Evolutionary conservation across 2,888 invertebrate genomes (phyloP).

Genomic region (Pseudococcus jackbeardsleyi): DNA sequence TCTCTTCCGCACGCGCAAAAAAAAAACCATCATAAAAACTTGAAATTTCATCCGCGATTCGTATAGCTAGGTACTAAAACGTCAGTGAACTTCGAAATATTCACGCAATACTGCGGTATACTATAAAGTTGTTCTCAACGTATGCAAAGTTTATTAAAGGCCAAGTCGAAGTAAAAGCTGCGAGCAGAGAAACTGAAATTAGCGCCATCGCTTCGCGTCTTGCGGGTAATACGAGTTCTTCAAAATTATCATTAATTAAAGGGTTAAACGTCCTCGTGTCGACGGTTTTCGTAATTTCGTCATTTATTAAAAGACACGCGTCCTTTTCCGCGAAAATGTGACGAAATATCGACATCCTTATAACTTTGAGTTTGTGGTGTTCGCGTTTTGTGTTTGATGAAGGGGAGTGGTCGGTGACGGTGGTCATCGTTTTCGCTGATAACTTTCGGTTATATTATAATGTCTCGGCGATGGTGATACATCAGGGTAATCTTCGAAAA

Average conservation of each 20-base stretch:
- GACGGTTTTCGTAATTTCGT: neutral
- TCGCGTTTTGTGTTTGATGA: too few relatives aligned
- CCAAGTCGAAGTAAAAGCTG: neutral
- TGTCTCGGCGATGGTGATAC: too few relatives aligned
- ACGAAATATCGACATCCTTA: neutral
- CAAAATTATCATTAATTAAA: constrained; percentile 16
- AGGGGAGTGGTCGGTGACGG: too few relatives aligned
- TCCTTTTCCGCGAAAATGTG: neutral
- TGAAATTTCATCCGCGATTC: neutral
- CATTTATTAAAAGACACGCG: neutral
- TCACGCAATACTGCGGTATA: neutral
- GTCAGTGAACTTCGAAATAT: neutral
- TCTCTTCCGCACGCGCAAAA: neutral
- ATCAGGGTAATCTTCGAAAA: too few relatives aligned
- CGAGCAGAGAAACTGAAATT: neutral
- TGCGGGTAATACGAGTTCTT: neutral
- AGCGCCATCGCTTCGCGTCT: neutral
- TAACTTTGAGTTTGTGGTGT: neutral
- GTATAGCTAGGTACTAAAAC: neutral
- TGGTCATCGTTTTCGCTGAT: too few relatives aligned
- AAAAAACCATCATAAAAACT: neutral
- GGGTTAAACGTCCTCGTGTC: constrained; percentile 11
- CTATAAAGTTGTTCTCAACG: neutral
- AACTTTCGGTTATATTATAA: too few relatives aligned
- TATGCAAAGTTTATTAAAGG: constrained; percentile 18